phyloP scores from a whole-genome alignment of 2,113 vertebrate genomes.

The Arvicanthis niloticus region DNA sequence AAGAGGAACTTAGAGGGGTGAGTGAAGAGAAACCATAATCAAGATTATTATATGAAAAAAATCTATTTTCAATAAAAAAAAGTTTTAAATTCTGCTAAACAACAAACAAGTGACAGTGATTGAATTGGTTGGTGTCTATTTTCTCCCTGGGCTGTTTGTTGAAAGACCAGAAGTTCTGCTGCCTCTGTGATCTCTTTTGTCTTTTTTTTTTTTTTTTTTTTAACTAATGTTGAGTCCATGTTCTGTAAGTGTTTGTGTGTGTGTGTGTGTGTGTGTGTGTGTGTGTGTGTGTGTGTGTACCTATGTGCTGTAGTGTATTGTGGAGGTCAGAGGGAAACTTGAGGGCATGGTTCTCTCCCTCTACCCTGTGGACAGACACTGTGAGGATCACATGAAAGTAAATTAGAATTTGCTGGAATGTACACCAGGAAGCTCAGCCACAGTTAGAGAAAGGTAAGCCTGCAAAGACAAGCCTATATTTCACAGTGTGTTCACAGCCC shows the following conservation, averaged over 20 bases:
- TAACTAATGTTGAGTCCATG: not conserved
- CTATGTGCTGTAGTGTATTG: not conserved
- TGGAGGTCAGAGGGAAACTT: not conserved
- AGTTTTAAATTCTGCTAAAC: not conserved
- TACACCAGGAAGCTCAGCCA: conserved; percentile 39
- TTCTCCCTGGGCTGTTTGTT: not conserved
- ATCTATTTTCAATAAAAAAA: not conserved
- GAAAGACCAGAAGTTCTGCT: not conserved
- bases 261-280: not conserved
- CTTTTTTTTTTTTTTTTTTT: not conserved
- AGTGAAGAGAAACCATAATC: not conserved
- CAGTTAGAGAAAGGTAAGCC: not conserved
- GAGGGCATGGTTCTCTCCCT: not conserved
- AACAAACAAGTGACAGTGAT: not conserved
- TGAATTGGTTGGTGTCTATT: not conserved
- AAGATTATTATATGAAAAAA: not conserved
- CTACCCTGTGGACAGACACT: not conserved
- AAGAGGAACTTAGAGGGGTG: not conserved
- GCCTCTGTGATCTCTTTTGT: not conserved
- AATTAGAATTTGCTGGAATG: conserved; percentile 18
- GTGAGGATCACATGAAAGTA: not conserved
- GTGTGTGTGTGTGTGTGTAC: not conserved
- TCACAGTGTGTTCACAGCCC: not conserved
- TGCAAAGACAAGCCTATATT: not conserved
- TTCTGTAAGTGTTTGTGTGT: not conserved